Base-by-base conservation (phyloP, 1,140 invertebrate genomes). In the Helicorthomorpha holstii region DNA sequence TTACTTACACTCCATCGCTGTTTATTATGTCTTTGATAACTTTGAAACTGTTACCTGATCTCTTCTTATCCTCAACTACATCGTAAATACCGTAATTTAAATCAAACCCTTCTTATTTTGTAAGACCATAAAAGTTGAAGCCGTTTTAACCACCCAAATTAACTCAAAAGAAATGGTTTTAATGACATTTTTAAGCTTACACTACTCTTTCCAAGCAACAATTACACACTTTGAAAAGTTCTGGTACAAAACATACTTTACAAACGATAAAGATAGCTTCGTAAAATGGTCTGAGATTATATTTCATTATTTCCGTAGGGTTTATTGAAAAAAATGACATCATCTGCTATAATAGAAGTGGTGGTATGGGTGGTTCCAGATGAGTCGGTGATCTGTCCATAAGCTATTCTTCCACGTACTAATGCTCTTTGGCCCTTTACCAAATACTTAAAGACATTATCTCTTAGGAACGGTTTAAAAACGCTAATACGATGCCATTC, bases 401-500 rank as follows among this genome's bases (percentile, higher is more conserved):
- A 93, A 24, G 78, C 79, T 38, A 94, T 66, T 64, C 79, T 77
- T 27, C 89, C 89, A 56, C 78, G 80, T 1, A 94, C 75, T 66
- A 88, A 75, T 0, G 90, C 76, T 57, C 89, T 74, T 65, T 88
- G 83, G 1, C 66, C 90, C 72, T 92, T 93, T 59, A 77, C 85
- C 48, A 92, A 63, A 64, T 79, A 85, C 59, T 78, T 78, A 57
- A 80, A 77, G 1, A 89, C 79, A 16, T 70, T 76, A 16, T 92
- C 85, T 24, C 87, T 69, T 1, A 95, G 71, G 48, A 72, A 71
- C 2, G 85, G 86, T 62, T 82, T 88, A 62, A 94, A 95, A 3
- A 93, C 79, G 59, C 82, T 82, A 48, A 94, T 69, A 60, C 83
- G 75, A 64, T 95, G 90, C 90, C 89, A 93, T 55, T 92, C 86